Base-by-base conservation (phyloP, 2,797 vertebrate species). In the Microchirus variegatus region DNA sequence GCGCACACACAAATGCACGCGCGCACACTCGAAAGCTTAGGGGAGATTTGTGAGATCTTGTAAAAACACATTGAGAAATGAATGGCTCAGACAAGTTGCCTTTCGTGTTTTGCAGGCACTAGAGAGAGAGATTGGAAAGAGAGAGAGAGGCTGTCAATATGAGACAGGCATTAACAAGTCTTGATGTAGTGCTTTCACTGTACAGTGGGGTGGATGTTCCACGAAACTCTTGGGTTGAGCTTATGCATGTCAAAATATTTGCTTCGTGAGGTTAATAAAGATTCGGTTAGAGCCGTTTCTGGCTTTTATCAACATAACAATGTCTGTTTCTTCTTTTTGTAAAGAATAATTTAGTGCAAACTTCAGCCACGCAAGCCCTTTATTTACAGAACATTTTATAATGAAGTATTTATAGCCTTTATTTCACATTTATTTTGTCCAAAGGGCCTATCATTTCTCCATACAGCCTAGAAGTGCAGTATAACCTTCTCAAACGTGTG, bases 31-130 rank as follows among this genome's bases (percentile, higher is more conserved):
- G 53, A 62, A 59, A 72, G 78, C 80, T 89, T 80, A 81, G 38
- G 61, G 71, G 67, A 90, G 85, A 88, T 90, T 84, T 90, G 82
- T 36, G 78, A 42, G 40, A 85, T 83, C 69, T 84, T 92, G 86
- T 84, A 87, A 82, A 89, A 87, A 88, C 80, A 83, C 65, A 80
- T 48, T 54, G 77, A 66, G 53, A 65, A 71, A 68, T 70, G 67
- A 80, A 82, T 72, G 55, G 83, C 80, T 81, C 45, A 43, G 73
- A 83, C 69, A 69, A 87, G 80, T 83, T 74, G 77, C 14, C 58
- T 82, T 77, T 80, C 63, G 73, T 75, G 73, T 70, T 66, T 26
- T 51, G 66, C 44, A 67, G 51, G 51, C 49, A 46, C 38, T 18
- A 26, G 18, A 62, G 40, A 38, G 59, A 54, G 42, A 15, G 17